phyloP scores from a whole-genome alignment of 2,797 vertebrate genomes.

The Dermochelys coriacea region DNA sequence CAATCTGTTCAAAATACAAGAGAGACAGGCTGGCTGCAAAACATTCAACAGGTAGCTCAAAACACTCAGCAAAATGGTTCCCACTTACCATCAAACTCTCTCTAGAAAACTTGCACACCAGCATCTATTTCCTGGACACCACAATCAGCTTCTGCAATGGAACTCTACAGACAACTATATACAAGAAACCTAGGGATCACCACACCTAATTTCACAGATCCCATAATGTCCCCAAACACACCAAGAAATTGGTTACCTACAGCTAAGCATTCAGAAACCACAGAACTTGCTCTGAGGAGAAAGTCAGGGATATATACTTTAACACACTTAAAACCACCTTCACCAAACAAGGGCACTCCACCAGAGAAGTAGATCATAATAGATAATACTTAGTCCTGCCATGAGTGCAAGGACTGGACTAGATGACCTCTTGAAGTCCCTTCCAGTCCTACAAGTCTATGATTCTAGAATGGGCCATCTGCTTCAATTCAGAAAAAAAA shows the following conservation, averaged over 20 bases:
- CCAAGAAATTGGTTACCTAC: background rate
- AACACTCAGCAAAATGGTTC: background rate
- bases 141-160: background rate
- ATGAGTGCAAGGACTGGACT: too few species aligned
- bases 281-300: background rate
- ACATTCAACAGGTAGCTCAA: background rate
- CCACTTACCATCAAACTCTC: background rate
- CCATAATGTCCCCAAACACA: background rate
- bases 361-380: too few species aligned
- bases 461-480: background rate
- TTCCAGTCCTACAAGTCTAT: too few species aligned
- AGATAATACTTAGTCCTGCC: too few species aligned
- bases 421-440: too few species aligned
- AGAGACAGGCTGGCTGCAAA: background rate
- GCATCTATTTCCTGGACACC: background rate
- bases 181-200: background rate
- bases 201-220: background rate
- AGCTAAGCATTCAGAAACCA: background rate
- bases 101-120: background rate
- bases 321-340: background rate
- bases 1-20: background rate
- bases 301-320: background rate
- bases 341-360: background rate
- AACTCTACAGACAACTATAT: background rate
- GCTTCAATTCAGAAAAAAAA: background rate